Evolutionary conservation across 2,888 invertebrate genomes (phyloP).

Genomic region (Odontomyia ornata): DNA sequence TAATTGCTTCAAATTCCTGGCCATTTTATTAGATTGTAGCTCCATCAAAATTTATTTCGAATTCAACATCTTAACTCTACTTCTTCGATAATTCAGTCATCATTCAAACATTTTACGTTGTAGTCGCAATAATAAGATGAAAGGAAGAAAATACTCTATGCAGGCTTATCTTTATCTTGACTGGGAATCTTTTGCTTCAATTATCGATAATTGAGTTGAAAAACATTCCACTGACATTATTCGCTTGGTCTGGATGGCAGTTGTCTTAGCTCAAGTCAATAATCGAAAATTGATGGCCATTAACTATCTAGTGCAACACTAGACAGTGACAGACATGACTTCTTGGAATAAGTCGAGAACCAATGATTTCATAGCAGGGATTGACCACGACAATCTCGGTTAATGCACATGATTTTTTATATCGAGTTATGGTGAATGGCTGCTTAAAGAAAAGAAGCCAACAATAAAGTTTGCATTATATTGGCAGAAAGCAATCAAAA

Average conservation of each 20-base stretch:
- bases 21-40: too few relatives aligned
- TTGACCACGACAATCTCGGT: conserved; percentile 1
- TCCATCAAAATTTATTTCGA: neutral
- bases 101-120: neutral
- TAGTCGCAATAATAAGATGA: conserved; percentile 2
- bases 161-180: conserved; percentile 15
- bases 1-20: too few relatives aligned
- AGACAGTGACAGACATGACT: conserved; percentile 2
- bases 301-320: conserved; percentile 24
- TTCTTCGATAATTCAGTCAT: conserved; percentile 1
- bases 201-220: conserved; percentile 40
- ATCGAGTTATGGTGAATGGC: neutral
- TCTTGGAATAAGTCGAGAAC: too few relatives aligned
- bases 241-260: neutral
- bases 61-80: neutral
- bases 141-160: conserved; percentile 7
- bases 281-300: conserved; percentile 42
- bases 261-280: conserved; percentile 27
- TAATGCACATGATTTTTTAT: neutral
- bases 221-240: conserved; percentile 36
- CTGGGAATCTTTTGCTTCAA: conserved; percentile 26
- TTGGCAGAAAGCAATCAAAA: neutral
- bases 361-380: conserved; percentile 1
- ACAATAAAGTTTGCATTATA: conserved; percentile 29
- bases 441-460: neutral